Base-by-base conservation (phyloP, 2,797 vertebrate genomes). In the Sebastes iracundus region DNA sequence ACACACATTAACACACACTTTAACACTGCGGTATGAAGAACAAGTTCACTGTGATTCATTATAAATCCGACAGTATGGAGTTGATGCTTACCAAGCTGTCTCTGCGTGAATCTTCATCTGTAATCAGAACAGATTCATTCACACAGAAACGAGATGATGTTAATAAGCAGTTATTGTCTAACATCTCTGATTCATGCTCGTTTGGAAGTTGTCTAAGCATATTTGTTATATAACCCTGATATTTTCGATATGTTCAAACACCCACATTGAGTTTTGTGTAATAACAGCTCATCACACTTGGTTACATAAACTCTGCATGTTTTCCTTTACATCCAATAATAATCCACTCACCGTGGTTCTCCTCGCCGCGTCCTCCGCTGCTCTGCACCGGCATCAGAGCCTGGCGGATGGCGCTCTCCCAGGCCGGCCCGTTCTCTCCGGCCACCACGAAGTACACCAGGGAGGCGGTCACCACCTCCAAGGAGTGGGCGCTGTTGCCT, bases 301-400 rank as follows among this genome's bases (percentile, higher is more conserved):
- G 46, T 52, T 52, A n/a, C 46, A 8, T 52, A 52, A n/a, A 7
- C 42, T 46, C 42, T 46, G 42, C 14, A 46, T 46, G 42, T 18
- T 46, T 46, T 46, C 42, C 14, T 46, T 46, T 46, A 46, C 6
- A 23, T 71, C 8, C 9, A 9, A 35, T 32, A n/a, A 68, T 23
- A 10, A 42, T 27, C n/a, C 22, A 6, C 18, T 84, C 80, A 90
- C 91, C 81, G 7, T 56, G 70, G 7, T 4, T 22, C 32, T 80
- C 85, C 38, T 82, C 69, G 8, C 4, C 18, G 6, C 13, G 28
- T 5, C 77, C 70, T 4, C 25, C 20, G 28, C 84, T 80, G 81
- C 89, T 81, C 82, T 93, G 80, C 11, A 96, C 66, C 0, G 96
- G 96, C 94, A 93, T 96, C 80, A 96, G 87, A 3, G 95, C 96